Percentiles rank a stretch among this genome's conserved stretches.
Evolutionary conservation across 1,140 invertebrate species (phyloP).

Genomic region (Phthorimaea operculella): DNA sequence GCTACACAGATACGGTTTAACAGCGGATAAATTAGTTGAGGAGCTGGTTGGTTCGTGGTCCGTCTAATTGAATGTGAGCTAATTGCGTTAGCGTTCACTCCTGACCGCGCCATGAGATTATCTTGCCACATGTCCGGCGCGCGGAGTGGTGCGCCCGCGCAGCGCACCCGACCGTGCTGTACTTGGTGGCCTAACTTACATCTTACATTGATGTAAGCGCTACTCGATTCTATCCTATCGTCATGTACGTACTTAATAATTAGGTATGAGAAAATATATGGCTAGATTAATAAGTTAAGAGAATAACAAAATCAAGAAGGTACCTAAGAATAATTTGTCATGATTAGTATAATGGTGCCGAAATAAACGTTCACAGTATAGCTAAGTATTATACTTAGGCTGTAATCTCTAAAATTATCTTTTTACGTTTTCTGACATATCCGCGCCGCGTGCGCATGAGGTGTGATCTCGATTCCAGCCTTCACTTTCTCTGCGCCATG

Average conservation of each 20-base stretch:
- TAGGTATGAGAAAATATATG: too few species aligned
- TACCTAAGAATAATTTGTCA: too few species aligned
- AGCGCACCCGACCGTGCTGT: background rate
- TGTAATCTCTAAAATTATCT: too few species aligned
- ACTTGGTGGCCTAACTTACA: background rate
- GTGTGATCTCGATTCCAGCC: background rate
- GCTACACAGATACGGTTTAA: too few species aligned
- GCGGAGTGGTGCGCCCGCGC: background rate
- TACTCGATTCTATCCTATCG: too few species aligned
- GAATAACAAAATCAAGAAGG: too few species aligned
- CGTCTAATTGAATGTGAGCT: background rate
- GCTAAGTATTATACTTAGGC: too few species aligned
- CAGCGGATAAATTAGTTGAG: background rate
- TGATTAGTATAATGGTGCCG: too few species aligned
- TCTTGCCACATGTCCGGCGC: background rate
- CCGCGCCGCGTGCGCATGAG: background rate
- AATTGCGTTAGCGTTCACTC: background rate
- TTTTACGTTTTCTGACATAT: too few species aligned
- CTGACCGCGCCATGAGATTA: background rate
- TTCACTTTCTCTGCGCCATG: constrained; percentile 13
- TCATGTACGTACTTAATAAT: too few species aligned
- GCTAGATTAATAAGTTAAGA: too few species aligned
- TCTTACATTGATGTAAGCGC: background rate
- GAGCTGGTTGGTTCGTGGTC: background rate
- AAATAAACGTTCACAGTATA: too few species aligned